Conservation (phyloP, 2,888 invertebrate species). For the Brachyopa scutellaris region DNA sequence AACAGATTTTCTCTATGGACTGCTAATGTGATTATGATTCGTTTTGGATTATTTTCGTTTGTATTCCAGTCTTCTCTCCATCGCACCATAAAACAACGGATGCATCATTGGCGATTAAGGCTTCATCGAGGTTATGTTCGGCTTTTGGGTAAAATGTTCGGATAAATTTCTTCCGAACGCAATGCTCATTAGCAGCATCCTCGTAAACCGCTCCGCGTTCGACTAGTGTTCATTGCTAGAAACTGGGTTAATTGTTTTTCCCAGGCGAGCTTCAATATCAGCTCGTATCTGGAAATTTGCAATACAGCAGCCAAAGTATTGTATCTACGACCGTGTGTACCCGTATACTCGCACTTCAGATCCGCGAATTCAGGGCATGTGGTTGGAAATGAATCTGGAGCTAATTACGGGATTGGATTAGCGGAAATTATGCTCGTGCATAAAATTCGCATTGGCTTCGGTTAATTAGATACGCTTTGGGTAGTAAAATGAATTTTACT, state of each 20-base stretch:
- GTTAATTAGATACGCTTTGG: conserved; percentile 29
- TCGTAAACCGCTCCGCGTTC: too few species aligned
- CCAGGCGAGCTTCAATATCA: conserved; percentile 36
- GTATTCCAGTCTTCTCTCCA: not conserved
- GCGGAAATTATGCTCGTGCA: conserved; percentile 52
- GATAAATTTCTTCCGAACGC: conserved; percentile 28
- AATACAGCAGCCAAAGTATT: not conserved
- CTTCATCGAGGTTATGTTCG: conserved; percentile 4
- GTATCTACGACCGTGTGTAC: too few species aligned
- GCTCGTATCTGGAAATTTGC: conserved; percentile 2
- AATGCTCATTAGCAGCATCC: conserved; percentile 50
- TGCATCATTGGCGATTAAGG: conserved; percentile 51
- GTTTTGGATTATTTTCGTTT: conserved; percentile 63
- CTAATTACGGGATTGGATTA: conserved; percentile 62
- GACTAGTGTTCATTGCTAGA: not conserved
- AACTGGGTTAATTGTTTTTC: conserved; percentile 67
- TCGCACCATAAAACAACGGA: not conserved
- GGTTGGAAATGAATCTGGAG: conserved; percentile 56
- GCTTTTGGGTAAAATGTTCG: conserved; percentile 39
- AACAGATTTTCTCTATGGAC: conserved; percentile 49
- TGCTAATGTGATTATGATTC: conserved; percentile 71
- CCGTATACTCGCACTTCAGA: too few species aligned
- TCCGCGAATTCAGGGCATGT: conserved; percentile 40
- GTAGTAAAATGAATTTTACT: not conserved
- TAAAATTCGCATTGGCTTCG: conserved; percentile 44